Evolutionary conservation across 2,888 invertebrate species (phyloP), one percentile per base, ranked within the genome.

Genomic region (Belgica antarctica): DNA sequence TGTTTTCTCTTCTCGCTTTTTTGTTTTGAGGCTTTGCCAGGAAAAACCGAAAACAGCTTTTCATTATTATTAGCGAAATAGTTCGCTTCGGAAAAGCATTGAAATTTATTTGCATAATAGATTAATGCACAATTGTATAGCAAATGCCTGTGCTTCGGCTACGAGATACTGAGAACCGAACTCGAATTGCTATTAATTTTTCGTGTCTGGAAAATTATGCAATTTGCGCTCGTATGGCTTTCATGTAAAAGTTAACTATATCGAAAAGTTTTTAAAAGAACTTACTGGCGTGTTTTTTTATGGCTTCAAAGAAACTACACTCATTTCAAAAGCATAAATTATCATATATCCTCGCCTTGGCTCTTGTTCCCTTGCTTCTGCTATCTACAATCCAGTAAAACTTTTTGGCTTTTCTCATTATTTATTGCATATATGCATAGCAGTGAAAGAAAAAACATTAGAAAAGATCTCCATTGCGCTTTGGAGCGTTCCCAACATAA

Each of bases 201-300:
- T 41, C 25, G 31, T n/a, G 31, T 63, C 63, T 52, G 22, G 34
- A 19, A 36, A 63, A 63, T 41, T 63, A 41, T 63, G 52, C 52
- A 52, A 63, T 63, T 63, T 34, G 63, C 36, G 63, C 63, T 63
- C 19, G 63, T 63, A 63, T 63, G 41, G 63, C 63, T 63, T 62
- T 31, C 62, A 31, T 52, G 52, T 22, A 52, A 52, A 52, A 22
- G 5, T 8, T 8, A 12, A 31, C 5, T 5, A 5, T 31, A 31
- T 31, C 34, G 5, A 8, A 52, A 22, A 52, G 17, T 52, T 52
- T n/a, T 52, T 5, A 52, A 22, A 52, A 52, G 12, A 31, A 31
- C 5, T 19, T 17, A 52, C 52, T 52, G 3, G 22, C 52, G 12
- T 22, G 15, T 8, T 22, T 52, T 52, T 52, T 52, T 52, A 52